Conservation (phyloP, 2,797 vertebrate species). For the Rhinophrynus dorsalis region DNA sequence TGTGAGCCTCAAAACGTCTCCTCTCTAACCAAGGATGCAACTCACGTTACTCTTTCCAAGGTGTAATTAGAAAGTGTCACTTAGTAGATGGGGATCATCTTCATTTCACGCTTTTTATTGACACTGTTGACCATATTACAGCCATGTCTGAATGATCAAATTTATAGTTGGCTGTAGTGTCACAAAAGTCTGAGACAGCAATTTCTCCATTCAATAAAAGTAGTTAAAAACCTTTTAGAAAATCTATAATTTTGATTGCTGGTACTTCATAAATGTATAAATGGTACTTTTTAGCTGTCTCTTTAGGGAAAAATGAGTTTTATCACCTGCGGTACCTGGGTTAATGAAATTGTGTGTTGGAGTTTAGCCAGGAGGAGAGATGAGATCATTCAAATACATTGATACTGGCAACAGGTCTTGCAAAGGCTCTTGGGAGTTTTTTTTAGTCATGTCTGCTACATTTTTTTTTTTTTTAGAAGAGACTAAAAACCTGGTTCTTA, state of each 20-base stretch:
- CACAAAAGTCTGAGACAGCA: conserved; percentile 82
- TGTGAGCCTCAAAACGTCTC: no score
- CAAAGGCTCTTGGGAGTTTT: conserved; percentile 64
- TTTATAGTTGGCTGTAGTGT: conserved; percentile 80
- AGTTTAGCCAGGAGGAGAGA: conserved; percentile 78
- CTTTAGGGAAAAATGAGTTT: conserved; percentile 85
- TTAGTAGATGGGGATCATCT: conserved; percentile 70
- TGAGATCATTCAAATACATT: conserved; percentile 76
- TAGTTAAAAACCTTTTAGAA: conserved; percentile 87
- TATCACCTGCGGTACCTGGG: conserved; percentile 82
- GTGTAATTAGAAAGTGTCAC: conserved; percentile 68
- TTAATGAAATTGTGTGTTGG: conserved; percentile 82
- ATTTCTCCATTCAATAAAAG: conserved; percentile 85
- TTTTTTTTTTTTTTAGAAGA: conserved; percentile 54
- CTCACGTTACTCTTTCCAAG: conserved; percentile 68
- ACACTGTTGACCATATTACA: conserved; percentile 72
- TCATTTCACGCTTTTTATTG: conserved; percentile 75
- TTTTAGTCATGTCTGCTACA: conserved; percentile 56
- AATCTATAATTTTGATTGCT: conserved; percentile 87
- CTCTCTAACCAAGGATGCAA: conserved; percentile 1
- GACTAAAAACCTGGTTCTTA: no score
- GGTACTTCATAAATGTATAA: conserved; percentile 84
- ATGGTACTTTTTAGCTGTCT: conserved; percentile 85
- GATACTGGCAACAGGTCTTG: conserved; percentile 77
- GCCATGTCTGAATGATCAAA: conserved; percentile 74